Evolutionary conservation across 2,888 invertebrate genomes (phyloP).

Genomic region (Oxyscelio sp.): DNA sequence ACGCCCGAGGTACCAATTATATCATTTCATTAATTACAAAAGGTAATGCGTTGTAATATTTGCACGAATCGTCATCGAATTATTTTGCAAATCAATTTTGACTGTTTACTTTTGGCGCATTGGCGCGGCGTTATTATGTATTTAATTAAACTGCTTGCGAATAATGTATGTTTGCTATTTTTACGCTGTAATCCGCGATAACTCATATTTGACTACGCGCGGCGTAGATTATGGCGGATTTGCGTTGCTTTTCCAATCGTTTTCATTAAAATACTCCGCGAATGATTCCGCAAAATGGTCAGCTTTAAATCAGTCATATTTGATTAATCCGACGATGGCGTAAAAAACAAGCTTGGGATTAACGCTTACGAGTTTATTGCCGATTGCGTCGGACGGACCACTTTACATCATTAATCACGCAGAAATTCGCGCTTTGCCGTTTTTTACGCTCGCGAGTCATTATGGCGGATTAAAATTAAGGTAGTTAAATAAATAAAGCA

Average conservation of each 20-base stretch:
- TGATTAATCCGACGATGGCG: conserved; percentile 43
- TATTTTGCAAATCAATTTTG: conserved; percentile 60
- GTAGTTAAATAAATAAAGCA: no score
- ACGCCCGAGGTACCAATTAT: conserved; percentile 34
- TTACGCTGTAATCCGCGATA: conserved; percentile 66
- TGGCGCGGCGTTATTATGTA: conserved; percentile 44
- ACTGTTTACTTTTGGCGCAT: conserved; percentile 51
- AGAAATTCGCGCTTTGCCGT: background rate
- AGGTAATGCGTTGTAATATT: conserved; percentile 52
- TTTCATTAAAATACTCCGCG: conserved; percentile 54
- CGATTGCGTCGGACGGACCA: background rate
- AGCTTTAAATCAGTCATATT: conserved; percentile 63
- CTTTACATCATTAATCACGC: conserved; percentile 32
- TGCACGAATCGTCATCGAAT: conserved; percentile 45
- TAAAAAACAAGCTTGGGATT: conserved; percentile 47
- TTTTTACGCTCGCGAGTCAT: background rate
- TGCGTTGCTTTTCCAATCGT: conserved; percentile 59
- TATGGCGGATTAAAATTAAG: background rate
- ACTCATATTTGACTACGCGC: conserved; percentile 63
- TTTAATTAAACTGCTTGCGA: conserved; percentile 60
- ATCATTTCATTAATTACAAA: conserved; percentile 51
- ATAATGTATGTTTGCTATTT: conserved; percentile 57
- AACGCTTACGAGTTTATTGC: background rate
- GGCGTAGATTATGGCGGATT: conserved; percentile 57
- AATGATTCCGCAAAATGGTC: conserved; percentile 54